Evolutionary conservation across 2,888 invertebrate species (phyloP), one percentile per base, ranked within the genome.

Genomic region (Merodon equestris): DNA sequence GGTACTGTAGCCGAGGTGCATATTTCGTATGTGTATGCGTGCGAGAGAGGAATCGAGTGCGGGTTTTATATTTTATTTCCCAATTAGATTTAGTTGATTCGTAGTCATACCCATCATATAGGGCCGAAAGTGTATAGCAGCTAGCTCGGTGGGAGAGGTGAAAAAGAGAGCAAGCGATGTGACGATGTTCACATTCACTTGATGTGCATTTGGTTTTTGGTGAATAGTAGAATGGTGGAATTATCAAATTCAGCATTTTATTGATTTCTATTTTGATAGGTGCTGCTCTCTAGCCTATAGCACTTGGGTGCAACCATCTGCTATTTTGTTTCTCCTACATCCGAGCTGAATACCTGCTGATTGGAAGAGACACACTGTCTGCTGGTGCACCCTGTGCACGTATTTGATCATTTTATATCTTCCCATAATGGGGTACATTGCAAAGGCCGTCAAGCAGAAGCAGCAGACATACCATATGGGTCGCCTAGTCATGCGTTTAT

Each of bases 211-310:
- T 18, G 38, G 27, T 27, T 4, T 27, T 7, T 27, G 7, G 27
- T 27, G 27, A 7, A 27, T 27, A 27, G 27, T 50, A 54, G 27
- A 7, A 27, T 27, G 7, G 27, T 50, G 57, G 51, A 53, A 54
- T 63, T 48, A 67, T 14, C 9, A 15, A 75, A 71, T 57, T 67
- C 63, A 45, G 64, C 71, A 15, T 60, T 64, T 74, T 79, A 77
- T 77, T 77, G 77, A 77, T 77, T 77, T 77, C 36, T 77, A 27
- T 47, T 51, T 57, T 72, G 44, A 34, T 66, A 47, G 27, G 54
- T 42, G 12, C 36, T 45, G 13, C n/a, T 54, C 42, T 40, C 14
- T 9, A 14, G 34, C 14, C n/a, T n/a, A n/a, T n/a, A n/a, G n/a
- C n/a, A n/a, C n/a, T n/a, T n/a, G 15, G 14, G 50, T 45, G 45